These are phyloP conservation scores for Calcarius ornatus DNA, from an alignment of 2,113 vertebrate genomes.

Conservation along the genomic window DNA sequence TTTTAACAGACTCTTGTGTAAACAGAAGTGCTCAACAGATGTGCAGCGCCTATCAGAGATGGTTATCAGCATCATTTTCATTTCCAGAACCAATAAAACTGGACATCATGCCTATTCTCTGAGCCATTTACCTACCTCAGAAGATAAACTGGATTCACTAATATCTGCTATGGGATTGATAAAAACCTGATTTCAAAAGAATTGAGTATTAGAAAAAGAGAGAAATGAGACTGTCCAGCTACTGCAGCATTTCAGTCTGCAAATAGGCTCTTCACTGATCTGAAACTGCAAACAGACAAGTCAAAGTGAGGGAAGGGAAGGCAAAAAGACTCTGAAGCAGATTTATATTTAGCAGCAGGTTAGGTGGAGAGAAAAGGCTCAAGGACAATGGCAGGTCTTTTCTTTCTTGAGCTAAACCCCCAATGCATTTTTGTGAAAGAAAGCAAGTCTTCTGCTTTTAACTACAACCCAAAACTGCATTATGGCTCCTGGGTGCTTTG, in stretches of 20 bases:
- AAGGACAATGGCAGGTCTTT: conserved; percentile 59
- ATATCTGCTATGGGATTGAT: not conserved
- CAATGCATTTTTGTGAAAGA: conserved; percentile 39
- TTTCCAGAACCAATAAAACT: conserved; percentile 1
- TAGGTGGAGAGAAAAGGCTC: conserved; percentile 43
- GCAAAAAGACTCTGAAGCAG: conserved; percentile 37
- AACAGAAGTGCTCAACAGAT: conserved; percentile 22
- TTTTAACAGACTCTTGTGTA: conserved; percentile 14
- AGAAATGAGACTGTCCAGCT: not conserved
- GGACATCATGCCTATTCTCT: not conserved
- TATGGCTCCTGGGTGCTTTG: conserved; percentile 53
- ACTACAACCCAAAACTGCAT: conserved; percentile 51
- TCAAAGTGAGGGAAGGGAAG: not conserved
- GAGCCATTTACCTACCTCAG: conserved; percentile 15
- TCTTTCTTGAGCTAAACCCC: conserved; percentile 41
- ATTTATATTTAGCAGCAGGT: conserved; percentile 57
- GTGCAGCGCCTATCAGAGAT: not conserved
- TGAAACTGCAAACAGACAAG: conserved; percentile 49
- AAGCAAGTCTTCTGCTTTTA: conserved; percentile 48
- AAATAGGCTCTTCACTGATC: conserved; percentile 19
- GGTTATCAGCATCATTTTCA: not conserved
- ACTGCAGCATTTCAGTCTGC: conserved; percentile 37
- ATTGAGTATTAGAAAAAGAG: not conserved
- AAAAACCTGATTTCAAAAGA: conserved; percentile 20
- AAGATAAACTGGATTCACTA: conserved; percentile 20